These are phyloP conservation scores for Camponotus floridanus DNA, from an alignment of 1,140 invertebrate genomes.

Conservation along the genomic window DNA sequence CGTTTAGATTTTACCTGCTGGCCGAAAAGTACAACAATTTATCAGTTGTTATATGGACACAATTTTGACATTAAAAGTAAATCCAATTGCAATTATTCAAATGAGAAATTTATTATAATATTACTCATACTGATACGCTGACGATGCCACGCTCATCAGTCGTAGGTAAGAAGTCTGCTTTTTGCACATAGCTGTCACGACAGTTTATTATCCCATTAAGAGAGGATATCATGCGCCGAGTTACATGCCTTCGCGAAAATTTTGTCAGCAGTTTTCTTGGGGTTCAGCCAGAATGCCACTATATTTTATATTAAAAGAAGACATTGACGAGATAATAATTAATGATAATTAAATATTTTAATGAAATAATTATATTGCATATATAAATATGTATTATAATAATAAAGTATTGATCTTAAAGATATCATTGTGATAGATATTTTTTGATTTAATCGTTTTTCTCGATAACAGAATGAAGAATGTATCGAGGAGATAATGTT, in stretches of 20 bases:
- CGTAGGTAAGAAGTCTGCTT: slow-evolving; percentile 25
- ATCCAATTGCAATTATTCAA: not conserved
- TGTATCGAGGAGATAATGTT: slow-evolving; percentile 9
- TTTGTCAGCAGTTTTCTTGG: slow-evolving; percentile 74
- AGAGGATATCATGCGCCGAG: slow-evolving; percentile 57
- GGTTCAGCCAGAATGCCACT: slow-evolving; percentile 58
- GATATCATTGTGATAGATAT: not conserved
- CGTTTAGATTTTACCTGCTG: not conserved
- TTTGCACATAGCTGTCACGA: slow-evolving; percentile 39
- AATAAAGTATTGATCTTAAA: not conserved
- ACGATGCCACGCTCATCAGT: not conserved
- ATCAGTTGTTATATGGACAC: not conserved
- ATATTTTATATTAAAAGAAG: slow-evolving; percentile 12
- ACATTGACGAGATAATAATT: slow-evolving; percentile 23
- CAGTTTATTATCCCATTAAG: slow-evolving; percentile 67
- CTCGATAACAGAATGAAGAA: not conserved
- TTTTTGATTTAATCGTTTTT: not conserved
- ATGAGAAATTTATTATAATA: slow-evolving; percentile 15
- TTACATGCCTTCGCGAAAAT: slow-evolving; percentile 63
- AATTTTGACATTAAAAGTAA: not conserved
- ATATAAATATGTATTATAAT: not conserved
- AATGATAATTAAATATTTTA: slow-evolving; percentile 37
- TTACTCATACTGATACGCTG: not conserved
- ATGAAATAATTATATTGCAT: slow-evolving; percentile 29
- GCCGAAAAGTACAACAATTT: not conserved